Percentiles rank a stretch among this genome's conserved stretches.
Conservation (phyloP, 1,140 invertebrate species). For the Caenorhabditis tropicalis region DNA sequence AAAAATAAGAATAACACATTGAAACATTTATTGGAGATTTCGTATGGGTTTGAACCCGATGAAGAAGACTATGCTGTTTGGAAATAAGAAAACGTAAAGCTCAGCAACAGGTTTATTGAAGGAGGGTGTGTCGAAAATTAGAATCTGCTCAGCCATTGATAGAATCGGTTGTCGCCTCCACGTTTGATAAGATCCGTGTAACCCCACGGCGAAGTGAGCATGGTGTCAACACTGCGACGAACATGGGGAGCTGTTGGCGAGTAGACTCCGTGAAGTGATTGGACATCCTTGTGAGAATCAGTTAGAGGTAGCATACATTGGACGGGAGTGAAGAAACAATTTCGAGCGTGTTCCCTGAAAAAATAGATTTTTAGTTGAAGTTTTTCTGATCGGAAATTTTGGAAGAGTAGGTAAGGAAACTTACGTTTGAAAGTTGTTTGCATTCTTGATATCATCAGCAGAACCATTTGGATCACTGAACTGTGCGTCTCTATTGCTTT, state of each 20-base stretch:
- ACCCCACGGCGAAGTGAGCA: slow-evolving; percentile 25
- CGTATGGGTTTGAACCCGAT: neutral
- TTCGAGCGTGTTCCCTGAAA: slow-evolving; percentile 21
- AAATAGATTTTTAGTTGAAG: neutral
- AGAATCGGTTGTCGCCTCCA: neutral
- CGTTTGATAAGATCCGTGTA: slow-evolving; percentile 35
- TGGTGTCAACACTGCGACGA: slow-evolving; percentile 3
- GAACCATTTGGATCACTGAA: neutral
- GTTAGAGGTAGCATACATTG: slow-evolving; percentile 4
- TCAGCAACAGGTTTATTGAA: slow-evolving; percentile 11
- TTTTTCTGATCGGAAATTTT: neutral
- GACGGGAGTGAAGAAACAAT: slow-evolving; percentile 30
- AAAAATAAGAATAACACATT: neutral
- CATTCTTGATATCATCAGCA: neutral
- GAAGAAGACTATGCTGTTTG: neutral
- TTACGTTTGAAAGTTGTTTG: slow-evolving; percentile 22
- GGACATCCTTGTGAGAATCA: slow-evolving; percentile 12
- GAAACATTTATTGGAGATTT: neutral
- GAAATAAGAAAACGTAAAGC: neutral
- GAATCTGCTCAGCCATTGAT: slow-evolving; percentile 12
- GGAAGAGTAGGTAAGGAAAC: neutral
- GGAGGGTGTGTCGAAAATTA: neutral
- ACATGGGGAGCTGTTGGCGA: neutral
- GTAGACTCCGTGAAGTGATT: slow-evolving; percentile 18
- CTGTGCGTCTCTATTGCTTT: neutral